A percentile compares a stretch with the other conserved stretches of the same genome.
Evolutionary conservation across 2,888 invertebrate species (phyloP).

Genomic region (Tetropium fuscum): DNA sequence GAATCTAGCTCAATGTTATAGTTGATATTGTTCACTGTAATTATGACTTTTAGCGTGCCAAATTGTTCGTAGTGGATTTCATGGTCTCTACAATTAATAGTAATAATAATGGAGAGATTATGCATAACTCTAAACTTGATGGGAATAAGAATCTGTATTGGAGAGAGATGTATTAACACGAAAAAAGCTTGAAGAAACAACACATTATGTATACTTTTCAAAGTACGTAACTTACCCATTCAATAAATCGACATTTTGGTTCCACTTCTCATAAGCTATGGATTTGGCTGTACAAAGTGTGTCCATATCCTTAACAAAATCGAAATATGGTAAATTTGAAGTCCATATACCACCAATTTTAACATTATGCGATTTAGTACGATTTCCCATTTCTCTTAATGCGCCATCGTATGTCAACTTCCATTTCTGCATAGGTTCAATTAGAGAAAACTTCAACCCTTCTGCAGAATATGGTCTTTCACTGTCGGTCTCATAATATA

Average conservation of each 20-base stretch:
- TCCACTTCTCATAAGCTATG: slow-evolving; percentile 78
- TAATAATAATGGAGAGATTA: too few relatives aligned
- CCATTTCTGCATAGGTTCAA: slow-evolving; percentile 80
- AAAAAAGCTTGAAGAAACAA: too few relatives aligned
- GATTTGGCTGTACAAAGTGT: slow-evolving; percentile 72
- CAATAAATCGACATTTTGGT: slow-evolving; percentile 72
- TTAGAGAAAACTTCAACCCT: slow-evolving; percentile 71
- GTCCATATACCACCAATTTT: slow-evolving; percentile 72
- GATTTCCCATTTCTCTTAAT: slow-evolving; percentile 70
- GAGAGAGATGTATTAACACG: too few relatives aligned
- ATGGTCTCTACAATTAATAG: slow-evolving; percentile 74
- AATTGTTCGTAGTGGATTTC: slow-evolving; percentile 84
- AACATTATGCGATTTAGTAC: slow-evolving; percentile 64
- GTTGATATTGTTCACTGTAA: slow-evolving; percentile 68
- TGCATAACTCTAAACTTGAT: too few relatives aligned
- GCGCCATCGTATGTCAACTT: slow-evolving; percentile 73
- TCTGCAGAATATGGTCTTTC: slow-evolving; percentile 71
- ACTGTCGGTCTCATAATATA: slow-evolving; percentile 67
- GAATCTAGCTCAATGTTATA: slow-evolving; percentile 70
- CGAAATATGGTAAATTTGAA: slow-evolving; percentile 73
- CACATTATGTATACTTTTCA: too few relatives aligned
- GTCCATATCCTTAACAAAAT: slow-evolving; percentile 77
- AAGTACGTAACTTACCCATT: slow-evolving; percentile 68
- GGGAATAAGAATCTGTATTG: too few relatives aligned
- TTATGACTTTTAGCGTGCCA: slow-evolving; percentile 71